These are phyloP conservation scores for Meganola albula DNA, from an alignment of 2,888 invertebrate genomes.

Conservation along the genomic window DNA sequence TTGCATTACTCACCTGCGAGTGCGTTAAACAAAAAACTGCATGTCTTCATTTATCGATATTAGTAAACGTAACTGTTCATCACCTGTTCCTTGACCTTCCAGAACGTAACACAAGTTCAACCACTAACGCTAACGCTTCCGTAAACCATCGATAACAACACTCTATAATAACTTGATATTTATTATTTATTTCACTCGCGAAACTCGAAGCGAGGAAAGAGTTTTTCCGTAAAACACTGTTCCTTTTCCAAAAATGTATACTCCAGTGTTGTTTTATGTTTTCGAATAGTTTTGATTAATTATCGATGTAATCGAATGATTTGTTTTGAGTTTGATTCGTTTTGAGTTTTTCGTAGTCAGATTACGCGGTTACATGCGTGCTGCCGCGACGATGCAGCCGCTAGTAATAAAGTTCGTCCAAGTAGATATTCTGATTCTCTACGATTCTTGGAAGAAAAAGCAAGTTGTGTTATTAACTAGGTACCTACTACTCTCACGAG, in stretches of 20 bases:
- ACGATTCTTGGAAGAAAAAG: constrained; percentile 37
- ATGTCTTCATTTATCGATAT: constrained; percentile 15
- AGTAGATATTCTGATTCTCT: constrained; percentile 24
- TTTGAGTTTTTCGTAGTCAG: constrained; percentile 33
- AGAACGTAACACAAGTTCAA: constrained; percentile 42
- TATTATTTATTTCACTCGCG: constrained; percentile 28
- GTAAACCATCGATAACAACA: constrained; percentile 32
- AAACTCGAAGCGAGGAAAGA: constrained; percentile 24
- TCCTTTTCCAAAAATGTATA: constrained; percentile 47
- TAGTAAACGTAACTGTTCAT: constrained; percentile 15
- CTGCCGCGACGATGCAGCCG: constrained; percentile 50
- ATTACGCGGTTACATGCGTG: constrained; percentile 43
- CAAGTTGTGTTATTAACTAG: constrained; percentile 24
- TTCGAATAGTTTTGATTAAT: constrained; percentile 23
- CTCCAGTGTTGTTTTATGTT: too few species aligned
- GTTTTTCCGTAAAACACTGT: constrained; percentile 36
- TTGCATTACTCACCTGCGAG: constrained; percentile 41
- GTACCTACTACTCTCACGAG: constrained; percentile 28
- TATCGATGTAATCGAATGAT: constrained; percentile 22
- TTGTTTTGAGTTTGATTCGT: constrained; percentile 32
- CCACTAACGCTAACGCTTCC: constrained; percentile 39
- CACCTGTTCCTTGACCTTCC: constrained; percentile 49
- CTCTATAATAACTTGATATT: constrained; percentile 24
- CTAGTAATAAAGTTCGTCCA: constrained; percentile 44
- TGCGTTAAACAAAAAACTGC: constrained; percentile 20